These are phyloP conservation scores for Archaeoteleia sp. DNA, from an alignment of 2,888 invertebrate genomes.

Conservation along the genomic window DNA sequence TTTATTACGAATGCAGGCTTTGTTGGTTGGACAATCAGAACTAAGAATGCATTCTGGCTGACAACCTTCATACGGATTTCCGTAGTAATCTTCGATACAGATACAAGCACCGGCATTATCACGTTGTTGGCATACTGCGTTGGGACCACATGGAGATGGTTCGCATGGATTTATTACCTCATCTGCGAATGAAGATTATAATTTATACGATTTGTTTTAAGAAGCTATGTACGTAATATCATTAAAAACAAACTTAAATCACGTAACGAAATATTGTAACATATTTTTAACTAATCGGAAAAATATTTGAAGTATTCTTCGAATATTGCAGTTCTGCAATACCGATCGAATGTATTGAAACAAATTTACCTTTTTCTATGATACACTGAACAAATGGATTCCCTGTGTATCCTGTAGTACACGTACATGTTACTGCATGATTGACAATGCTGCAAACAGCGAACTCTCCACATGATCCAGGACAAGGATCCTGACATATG, in stretches of 20 bases:
- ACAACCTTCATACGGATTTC: slow-evolving; percentile 91
- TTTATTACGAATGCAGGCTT: slow-evolving; percentile 88
- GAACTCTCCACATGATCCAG: slow-evolving; percentile 86
- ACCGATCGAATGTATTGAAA: no score
- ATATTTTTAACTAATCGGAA: no score
- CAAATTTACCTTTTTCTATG: slow-evolving; percentile 58
- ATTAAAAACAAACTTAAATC: no score
- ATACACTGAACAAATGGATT: slow-evolving; percentile 76
- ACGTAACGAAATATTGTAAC: no score
- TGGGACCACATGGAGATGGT: slow-evolving; percentile 91
- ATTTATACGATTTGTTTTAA: not conserved
- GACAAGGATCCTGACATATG: slow-evolving; percentile 88
- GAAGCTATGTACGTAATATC: slow-evolving; percentile 3
- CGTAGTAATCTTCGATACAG: slow-evolving; percentile 87
- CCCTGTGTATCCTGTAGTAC: slow-evolving; percentile 84
- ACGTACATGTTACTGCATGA: slow-evolving; percentile 88
- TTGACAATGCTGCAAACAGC: slow-evolving; percentile 87
- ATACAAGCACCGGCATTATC: slow-evolving; percentile 88
- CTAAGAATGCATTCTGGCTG: slow-evolving; percentile 91
- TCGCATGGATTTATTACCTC: slow-evolving; percentile 84
- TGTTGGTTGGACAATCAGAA: slow-evolving; percentile 88
- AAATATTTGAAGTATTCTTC: no score
- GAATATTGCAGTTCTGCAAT: no score
- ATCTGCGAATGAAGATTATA: slow-evolving; percentile 71
- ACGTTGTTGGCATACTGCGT: slow-evolving; percentile 85